Conservation (phyloP, 2,888 invertebrate genomes). For the Rhagonycha lutea region DNA sequence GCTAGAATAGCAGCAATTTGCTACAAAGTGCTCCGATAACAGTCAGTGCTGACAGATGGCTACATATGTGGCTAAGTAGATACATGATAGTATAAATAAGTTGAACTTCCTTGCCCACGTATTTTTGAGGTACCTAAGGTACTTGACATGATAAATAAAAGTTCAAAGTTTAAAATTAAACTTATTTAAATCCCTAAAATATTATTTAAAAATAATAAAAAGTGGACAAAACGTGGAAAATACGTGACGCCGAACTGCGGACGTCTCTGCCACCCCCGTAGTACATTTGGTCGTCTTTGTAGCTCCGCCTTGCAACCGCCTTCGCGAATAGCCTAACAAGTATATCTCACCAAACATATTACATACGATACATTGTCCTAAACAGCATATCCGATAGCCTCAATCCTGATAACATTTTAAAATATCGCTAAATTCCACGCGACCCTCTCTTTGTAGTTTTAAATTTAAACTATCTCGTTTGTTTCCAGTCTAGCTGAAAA, state of each 20-base stretch:
- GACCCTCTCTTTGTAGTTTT: conserved; percentile 41
- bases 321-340: conserved; percentile 49
- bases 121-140: conserved; percentile 41
- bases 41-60: conserved; percentile 53
- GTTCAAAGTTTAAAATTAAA: conserved; percentile 27
- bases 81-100: conserved; percentile 53
- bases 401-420: conserved; percentile 50
- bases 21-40: conserved; percentile 55
- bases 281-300: conserved; percentile 43
- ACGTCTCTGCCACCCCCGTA: conserved; percentile 32
- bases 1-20: conserved; percentile 50
- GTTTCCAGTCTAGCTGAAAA: conserved; percentile 42
- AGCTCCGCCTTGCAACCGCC: conserved; percentile 53
- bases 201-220: conserved; percentile 16
- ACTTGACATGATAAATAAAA: conserved; percentile 35
- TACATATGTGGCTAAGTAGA: conserved; percentile 53
- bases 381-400: conserved; percentile 32
- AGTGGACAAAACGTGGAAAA: conserved; percentile 16
- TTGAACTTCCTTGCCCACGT: conserved; percentile 54
- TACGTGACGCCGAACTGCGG: conserved; percentile 26
- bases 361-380: conserved; percentile 34
- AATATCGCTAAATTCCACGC: conserved; percentile 50
- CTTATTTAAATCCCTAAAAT: conserved; percentile 7
- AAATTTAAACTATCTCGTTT: conserved; percentile 44
- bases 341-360: conserved; percentile 41